phyloP scores from a whole-genome alignment of 2,113 vertebrate species.

The Limnothrissa miodon region DNA sequence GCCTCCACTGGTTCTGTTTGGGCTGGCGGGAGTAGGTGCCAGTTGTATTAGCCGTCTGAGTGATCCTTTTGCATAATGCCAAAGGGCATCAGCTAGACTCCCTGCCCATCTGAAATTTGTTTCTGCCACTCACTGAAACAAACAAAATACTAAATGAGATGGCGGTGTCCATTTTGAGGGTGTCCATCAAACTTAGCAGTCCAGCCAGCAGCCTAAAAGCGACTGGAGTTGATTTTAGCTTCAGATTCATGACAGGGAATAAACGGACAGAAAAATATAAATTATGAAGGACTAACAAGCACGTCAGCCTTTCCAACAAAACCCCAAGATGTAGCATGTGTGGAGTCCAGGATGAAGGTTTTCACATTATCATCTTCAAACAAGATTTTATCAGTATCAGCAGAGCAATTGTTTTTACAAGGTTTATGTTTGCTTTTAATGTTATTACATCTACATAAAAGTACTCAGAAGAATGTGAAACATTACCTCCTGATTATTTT shows the following conservation, averaged over 20 bases:
- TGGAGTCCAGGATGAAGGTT: neutral
- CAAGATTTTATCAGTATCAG: neutral
- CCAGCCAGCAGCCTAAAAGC: no score
- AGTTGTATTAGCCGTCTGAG: neutral
- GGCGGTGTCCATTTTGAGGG: neutral
- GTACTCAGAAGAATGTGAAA: no score
- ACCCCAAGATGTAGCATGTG: neutral
- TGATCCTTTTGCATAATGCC: neutral
- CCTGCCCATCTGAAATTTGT: neutral
- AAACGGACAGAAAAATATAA: no score
- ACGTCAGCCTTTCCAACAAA: neutral
- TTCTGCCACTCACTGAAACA: neutral
- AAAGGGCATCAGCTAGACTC: neutral
- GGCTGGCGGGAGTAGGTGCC: constrained; percentile 16
- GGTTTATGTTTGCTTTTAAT: neutral
- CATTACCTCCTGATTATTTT: neutral
- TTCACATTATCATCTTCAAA: neutral
- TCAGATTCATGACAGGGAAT: neutral
- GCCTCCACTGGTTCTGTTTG: neutral
- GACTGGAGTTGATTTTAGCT: neutral
- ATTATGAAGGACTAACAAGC: neutral
- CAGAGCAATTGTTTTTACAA: neutral
- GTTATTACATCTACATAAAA: neutral
- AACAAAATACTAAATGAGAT: neutral
- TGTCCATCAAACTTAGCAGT: neutral